phyloP scores from a whole-genome alignment of 2,797 vertebrate genomes.

The Labeo calbasu region DNA sequence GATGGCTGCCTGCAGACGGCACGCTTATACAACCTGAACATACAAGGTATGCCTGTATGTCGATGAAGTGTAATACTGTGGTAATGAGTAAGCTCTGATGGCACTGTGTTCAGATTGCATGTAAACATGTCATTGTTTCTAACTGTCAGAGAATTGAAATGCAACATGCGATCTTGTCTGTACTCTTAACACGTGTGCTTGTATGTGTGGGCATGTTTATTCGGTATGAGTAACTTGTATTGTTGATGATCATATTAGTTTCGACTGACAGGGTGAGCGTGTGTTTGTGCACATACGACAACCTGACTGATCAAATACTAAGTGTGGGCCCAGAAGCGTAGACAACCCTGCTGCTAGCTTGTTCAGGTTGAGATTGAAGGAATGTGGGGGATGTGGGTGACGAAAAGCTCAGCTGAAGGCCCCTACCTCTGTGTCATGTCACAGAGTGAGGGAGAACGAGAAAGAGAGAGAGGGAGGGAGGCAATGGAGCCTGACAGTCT shows the following conservation, averaged over 20 bases:
- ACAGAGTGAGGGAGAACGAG: conserved; percentile 18
- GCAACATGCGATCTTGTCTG: conserved; percentile 5
- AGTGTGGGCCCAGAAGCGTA: conserved; percentile 14
- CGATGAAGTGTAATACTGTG: background rate
- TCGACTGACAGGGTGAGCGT: conserved; percentile 32
- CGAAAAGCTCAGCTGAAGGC: conserved; percentile 40
- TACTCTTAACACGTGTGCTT: background rate
- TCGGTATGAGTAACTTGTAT: conserved; percentile 22
- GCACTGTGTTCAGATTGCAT: conserved; percentile 4
- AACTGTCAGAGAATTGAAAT: conserved; percentile 3
- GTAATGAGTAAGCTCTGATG: conserved; percentile 16
- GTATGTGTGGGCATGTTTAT: conserved; percentile 14
- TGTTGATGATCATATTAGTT: conserved; percentile 37
- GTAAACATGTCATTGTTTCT: conserved; percentile 10
- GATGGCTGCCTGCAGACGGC: conserved; percentile 1
- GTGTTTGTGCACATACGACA: conserved; percentile 32
- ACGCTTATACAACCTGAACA: background rate
- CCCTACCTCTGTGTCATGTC: conserved; percentile 44
- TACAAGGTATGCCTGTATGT: background rate
- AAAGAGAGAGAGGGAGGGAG: conserved; percentile 14
- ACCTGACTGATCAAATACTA: conserved; percentile 38
- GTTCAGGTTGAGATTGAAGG: conserved; percentile 25
- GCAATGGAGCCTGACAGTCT: conserved; percentile 51
- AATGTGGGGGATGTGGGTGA: conserved; percentile 51
- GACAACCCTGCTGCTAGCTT: conserved; percentile 2